These are phyloP conservation scores for Oncopeltus fasciatus DNA, from an alignment of 1,140 invertebrate genomes.

Conservation along the genomic window DNA sequence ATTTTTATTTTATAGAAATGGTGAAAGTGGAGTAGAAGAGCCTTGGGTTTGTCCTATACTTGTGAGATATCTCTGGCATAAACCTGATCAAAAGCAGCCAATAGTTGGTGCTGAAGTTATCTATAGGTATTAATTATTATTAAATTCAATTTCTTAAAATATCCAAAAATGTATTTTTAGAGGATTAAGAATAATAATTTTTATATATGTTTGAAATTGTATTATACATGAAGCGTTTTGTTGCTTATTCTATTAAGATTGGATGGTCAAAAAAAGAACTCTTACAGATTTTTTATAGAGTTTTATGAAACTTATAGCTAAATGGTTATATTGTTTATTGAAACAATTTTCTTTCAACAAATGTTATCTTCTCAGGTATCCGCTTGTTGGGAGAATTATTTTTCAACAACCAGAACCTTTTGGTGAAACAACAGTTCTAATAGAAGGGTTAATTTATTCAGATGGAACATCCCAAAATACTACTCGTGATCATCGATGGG, in stretches of 20 bases:
- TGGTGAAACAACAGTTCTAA: slow-evolving; percentile 63
- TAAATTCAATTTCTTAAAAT: neutral
- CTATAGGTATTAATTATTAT: slow-evolving; percentile 33
- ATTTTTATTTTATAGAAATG: slow-evolving; percentile 26
- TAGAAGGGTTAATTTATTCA: slow-evolving; percentile 58
- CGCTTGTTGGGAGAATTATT: slow-evolving; percentile 70
- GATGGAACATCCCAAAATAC: slow-evolving; percentile 70
- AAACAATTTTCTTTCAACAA: too few relatives aligned
- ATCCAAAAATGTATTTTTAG: too few relatives aligned
- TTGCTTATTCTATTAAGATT: too few relatives aligned
- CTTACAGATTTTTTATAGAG: too few relatives aligned
- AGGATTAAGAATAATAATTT: too few relatives aligned
- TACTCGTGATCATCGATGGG: slow-evolving; percentile 42
- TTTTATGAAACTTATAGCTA: too few relatives aligned
- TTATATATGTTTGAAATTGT: too few relatives aligned
- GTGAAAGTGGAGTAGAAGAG: slow-evolving; percentile 34
- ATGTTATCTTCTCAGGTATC: slow-evolving; percentile 42
- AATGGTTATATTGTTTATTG: too few relatives aligned
- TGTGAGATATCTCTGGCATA: slow-evolving; percentile 34
- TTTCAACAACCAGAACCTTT: slow-evolving; percentile 68
- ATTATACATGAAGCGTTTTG: too few relatives aligned
- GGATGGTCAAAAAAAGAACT: too few relatives aligned
- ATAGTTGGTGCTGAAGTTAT: slow-evolving; percentile 58
- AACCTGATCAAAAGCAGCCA: slow-evolving; percentile 50
- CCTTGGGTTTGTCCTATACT: slow-evolving; percentile 55